Conservation (phyloP, 2,113 vertebrate species). For the Alces alces region DNA sequence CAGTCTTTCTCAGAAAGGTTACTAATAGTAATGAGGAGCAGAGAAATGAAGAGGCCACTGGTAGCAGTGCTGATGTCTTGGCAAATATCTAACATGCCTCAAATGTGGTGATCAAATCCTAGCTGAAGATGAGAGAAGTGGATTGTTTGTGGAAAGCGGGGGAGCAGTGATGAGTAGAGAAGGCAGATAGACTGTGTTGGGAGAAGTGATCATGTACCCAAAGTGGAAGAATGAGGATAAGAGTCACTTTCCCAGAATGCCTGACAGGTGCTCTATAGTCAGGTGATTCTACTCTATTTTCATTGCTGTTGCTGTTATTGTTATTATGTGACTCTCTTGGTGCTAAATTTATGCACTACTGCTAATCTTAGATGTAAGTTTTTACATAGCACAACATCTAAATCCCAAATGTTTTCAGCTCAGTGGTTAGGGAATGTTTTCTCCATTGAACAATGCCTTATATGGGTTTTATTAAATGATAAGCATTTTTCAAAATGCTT, state of each 20-base stretch:
- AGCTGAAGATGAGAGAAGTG: not conserved
- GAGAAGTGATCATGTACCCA: not conserved
- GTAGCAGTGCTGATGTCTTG: not conserved
- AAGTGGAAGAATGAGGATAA: not conserved
- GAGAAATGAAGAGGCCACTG: not conserved
- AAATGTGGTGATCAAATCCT: not conserved
- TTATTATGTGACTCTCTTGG: not conserved
- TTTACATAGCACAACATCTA: not conserved
- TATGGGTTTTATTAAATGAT: not conserved
- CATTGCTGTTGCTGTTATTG: not conserved
- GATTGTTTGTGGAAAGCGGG: too few relatives aligned
- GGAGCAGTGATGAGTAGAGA: not conserved
- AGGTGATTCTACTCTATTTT: not conserved
- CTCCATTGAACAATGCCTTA: not conserved
- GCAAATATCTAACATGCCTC: not conserved
- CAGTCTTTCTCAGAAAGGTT: not conserved
- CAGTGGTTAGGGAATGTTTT: not conserved
- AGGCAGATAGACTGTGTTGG: not conserved
- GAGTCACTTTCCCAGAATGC: not conserved
- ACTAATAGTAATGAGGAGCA: not conserved
- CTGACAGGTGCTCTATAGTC: too few relatives aligned
- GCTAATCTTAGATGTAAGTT: not conserved
- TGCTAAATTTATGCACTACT: not conserved
- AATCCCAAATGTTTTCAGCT: not conserved
- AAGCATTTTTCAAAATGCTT: not conserved